Percentiles rank a stretch among this genome's conserved stretches.
Conservation (phyloP, 2,888 invertebrate genomes). For the Hydrotaea cyrtoneurina region DNA sequence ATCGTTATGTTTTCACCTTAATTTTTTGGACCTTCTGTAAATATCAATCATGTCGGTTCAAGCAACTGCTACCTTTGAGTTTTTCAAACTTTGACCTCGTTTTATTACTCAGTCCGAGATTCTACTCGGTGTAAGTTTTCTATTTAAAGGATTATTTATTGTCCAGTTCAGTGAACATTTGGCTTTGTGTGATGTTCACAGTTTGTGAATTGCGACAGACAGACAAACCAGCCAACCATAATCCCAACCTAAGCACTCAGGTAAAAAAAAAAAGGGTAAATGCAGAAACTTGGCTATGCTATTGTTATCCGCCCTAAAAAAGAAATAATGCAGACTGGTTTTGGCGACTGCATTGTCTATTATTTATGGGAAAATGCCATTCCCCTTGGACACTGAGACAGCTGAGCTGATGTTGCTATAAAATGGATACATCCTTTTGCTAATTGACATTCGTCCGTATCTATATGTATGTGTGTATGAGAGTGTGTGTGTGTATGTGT, state of each 20-base stretch:
- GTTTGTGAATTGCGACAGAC: constrained; percentile 2
- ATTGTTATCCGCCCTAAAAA: neutral
- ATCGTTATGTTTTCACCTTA: too few species aligned
- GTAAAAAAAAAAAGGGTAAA: neutral
- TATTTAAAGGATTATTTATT: neutral
- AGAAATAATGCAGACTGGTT: neutral
- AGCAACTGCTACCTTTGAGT: too few species aligned
- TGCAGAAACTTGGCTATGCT: neutral
- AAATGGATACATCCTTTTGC: constrained; percentile 11
- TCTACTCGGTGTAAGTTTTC: too few species aligned
- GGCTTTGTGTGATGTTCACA: constrained; percentile 2
- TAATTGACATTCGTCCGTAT: constrained; percentile 50
- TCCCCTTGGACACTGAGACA: neutral
- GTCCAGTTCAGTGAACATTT: constrained; percentile 23
- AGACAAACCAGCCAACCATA: constrained; percentile 7
- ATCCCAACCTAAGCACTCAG: neutral
- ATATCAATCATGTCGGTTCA: too few species aligned
- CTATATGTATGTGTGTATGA: neutral
- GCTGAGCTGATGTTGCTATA: neutral
- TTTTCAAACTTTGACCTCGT: too few species aligned
- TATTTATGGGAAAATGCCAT: neutral
- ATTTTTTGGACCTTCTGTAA: too few species aligned
- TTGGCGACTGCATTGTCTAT: constrained; percentile 3
- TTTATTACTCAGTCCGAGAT: too few species aligned
- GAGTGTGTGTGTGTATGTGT: neutral